These are phyloP conservation scores for Salpingus planirostris DNA, from an alignment of 2,888 invertebrate genomes.

Conservation along the genomic window DNA sequence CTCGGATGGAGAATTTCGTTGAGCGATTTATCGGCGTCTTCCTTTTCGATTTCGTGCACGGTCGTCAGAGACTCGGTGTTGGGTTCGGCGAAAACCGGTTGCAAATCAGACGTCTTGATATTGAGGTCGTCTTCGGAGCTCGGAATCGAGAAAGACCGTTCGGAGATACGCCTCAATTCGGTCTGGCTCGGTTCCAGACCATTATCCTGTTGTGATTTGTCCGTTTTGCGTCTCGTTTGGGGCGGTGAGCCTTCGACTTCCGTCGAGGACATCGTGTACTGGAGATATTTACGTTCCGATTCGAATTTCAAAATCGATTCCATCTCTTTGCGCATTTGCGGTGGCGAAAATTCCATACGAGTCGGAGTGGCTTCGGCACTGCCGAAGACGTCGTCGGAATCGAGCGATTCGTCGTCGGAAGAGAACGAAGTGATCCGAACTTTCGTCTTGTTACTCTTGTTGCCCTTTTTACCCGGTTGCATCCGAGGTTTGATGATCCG, in stretches of 20 bases:
- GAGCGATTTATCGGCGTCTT: conserved; percentile 33
- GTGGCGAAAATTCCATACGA: conserved; percentile 64
- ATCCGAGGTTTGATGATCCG: conserved; percentile 54
- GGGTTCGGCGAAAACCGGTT: conserved; percentile 37
- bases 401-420: conserved; percentile 66
- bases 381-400: conserved; percentile 69
- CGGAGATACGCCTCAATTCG: conserved; percentile 61
- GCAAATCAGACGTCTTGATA: conserved; percentile 47
- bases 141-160: conserved; percentile 65
- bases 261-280: conserved; percentile 60
- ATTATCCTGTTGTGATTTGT: conserved; percentile 46
- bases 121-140: conserved; percentile 67
- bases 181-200: conserved; percentile 53
- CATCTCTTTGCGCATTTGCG: conserved; percentile 66
- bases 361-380: conserved; percentile 66
- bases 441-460: conserved; percentile 55
- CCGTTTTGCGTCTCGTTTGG: conserved; percentile 60
- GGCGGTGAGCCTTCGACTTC: conserved; percentile 71
- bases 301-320: conserved; percentile 65
- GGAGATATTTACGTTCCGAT: conserved; percentile 56
- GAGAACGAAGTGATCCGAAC: conserved; percentile 68
- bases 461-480: conserved; percentile 51
- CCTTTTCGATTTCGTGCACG: conserved; percentile 31
- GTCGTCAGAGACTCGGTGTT: conserved; percentile 28
- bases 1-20: no score